Base-by-base conservation (phyloP, 2,888 invertebrate species). In the Eupeodes luniger region DNA sequence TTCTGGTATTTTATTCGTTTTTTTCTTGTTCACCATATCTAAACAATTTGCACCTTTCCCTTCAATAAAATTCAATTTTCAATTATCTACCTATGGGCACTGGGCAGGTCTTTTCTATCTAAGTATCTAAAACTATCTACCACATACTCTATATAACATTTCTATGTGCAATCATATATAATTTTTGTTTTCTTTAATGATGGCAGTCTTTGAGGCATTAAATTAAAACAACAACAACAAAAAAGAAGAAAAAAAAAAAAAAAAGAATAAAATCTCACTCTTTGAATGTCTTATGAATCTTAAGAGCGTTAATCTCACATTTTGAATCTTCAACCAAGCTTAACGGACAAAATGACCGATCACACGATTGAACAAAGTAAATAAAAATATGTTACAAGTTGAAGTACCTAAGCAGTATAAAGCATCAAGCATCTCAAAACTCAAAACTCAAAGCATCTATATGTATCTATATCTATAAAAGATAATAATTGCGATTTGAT, bases 311-410 rank as follows among this genome's bases (percentile, higher is more conserved):
- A 85, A 74, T 70, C 49, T 44, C 49, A 70, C 59, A 86, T 83
- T 86, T 79, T 83, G 34, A 83, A 83, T 70, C 57, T 70, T 66
- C 78, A 86, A 51, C 86, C 53, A 83, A 75, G 82, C 82, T 55
- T 55, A 79, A 82, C 86, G 64, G 75, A 64, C 53, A 61, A 70
- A 70, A 69, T 79, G 72, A 74, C 36, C 53, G 70, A 55, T 70
- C 55, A 70, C 53, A 53, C 64, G 70, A 76, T 44, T 51, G 40
- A 72, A 57, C 51, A 11, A 34, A 51, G 40, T 40, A 40, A 16
- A 16, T 10, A 36, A 36, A 6, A 36, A 14, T 2, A 12, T 36
- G 36, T 11, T 40, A n/a, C 61, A 62, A 16, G 44, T 44, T 66
- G 44, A 47, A 66, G 14, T 19, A 55, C 40, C 40, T 40, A 40